Percentiles rank a stretch among this genome's conserved stretches.
phyloP scores from a whole-genome alignment of 2,113 vertebrate species.

The Crotalus helleri region DNA sequence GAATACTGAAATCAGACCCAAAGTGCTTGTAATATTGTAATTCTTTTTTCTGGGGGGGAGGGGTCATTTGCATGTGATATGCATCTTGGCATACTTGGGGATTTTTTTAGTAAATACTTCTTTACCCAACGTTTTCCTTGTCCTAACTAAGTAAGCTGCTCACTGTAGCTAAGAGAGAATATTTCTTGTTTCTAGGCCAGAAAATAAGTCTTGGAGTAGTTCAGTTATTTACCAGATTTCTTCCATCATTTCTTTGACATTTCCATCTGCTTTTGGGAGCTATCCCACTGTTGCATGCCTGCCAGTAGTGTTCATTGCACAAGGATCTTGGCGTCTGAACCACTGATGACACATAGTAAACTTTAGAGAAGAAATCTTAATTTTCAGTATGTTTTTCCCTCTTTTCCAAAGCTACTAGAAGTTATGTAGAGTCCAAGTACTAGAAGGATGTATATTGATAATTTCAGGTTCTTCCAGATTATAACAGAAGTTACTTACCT shows the following conservation, averaged over 20 bases:
- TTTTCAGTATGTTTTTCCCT: conserved; percentile 47
- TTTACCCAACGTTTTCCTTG: conserved; percentile 35
- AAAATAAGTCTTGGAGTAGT: conserved; percentile 54
- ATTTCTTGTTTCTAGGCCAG: conserved; percentile 39
- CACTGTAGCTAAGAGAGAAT: conserved; percentile 24
- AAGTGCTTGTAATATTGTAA: not conserved
- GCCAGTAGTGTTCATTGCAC: conserved; percentile 67
- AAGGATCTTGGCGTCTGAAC: conserved; percentile 60
- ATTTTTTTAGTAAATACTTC: conserved; percentile 35
- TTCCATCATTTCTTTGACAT: conserved; percentile 65
- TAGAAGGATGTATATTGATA: not conserved
- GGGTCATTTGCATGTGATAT: not conserved
- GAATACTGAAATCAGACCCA: not conserved
- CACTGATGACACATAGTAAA: conserved; percentile 52
- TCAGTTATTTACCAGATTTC: conserved; percentile 62
- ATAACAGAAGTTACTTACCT: not conserved
- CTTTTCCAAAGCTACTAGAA: conserved; percentile 25
- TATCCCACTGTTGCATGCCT: conserved; percentile 58
- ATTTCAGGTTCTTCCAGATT: not conserved
- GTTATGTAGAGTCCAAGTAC: not conserved
- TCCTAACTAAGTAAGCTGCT: conserved; percentile 41
- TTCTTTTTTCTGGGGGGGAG: not conserved
- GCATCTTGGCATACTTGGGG: conserved; percentile 4
- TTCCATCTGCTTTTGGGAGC: conserved; percentile 64
- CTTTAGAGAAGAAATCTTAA: conserved; percentile 22